These are phyloP conservation scores for Bombus terrestris DNA, from an alignment of 1,140 invertebrate species.

Conservation along the genomic window DNA sequence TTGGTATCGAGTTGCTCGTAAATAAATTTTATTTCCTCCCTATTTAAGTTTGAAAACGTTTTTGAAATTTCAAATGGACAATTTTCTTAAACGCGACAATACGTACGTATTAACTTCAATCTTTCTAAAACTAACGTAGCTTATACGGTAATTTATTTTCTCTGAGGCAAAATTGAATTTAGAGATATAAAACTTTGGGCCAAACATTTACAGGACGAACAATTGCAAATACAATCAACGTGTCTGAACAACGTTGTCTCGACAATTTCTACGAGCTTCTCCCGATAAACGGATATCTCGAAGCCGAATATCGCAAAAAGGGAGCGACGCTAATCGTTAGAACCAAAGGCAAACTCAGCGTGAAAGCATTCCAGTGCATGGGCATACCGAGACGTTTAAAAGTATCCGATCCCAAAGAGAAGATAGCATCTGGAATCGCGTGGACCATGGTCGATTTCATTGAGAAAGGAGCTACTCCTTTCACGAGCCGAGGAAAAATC, in stretches of 20 bases:
- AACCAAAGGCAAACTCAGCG: not conserved
- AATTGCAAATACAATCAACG: no score
- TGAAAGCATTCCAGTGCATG: not conserved
- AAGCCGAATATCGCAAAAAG: not conserved
- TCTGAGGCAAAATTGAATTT: not conserved
- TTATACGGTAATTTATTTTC: not conserved
- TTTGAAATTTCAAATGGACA: not conserved
- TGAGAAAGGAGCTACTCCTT: slow-evolving; percentile 34
- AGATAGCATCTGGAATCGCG: slow-evolving; percentile 13
- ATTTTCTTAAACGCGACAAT: not conserved
- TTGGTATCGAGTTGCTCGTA: not conserved
- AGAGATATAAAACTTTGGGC: not conserved
- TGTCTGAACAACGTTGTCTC: not conserved
- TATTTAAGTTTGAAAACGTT: not conserved
- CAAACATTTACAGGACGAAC: not conserved
- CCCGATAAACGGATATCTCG: not conserved
- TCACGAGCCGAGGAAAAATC: slow-evolving; percentile 48
- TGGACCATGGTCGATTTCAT: slow-evolving; percentile 58
- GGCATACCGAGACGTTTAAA: not conserved
- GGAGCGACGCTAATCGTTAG: not conserved
- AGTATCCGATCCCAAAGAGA: not conserved
- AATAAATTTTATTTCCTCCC: not conserved
- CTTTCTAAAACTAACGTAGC: not conserved
- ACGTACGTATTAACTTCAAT: not conserved
- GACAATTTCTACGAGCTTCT: not conserved